These are phyloP conservation scores for Ceryle rudis DNA, from an alignment of 2,797 vertebrate species.

Conservation along the genomic window DNA sequence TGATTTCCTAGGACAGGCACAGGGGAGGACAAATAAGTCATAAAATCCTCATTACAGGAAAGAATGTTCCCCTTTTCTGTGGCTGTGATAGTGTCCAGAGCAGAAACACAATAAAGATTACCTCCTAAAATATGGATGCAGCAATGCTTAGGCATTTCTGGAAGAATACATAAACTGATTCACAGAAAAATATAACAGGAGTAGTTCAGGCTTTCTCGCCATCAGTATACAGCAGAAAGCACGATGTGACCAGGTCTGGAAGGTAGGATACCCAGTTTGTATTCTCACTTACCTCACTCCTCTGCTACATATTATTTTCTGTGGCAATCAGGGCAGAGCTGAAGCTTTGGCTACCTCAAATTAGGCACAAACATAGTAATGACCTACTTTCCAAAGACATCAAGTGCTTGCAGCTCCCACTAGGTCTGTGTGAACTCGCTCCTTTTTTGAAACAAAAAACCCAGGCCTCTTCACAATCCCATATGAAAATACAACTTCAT, in stretches of 20 bases:
- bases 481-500: neutral
- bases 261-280: neutral
- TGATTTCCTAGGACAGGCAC: neutral
- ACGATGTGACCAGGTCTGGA: neutral
- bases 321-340: neutral
- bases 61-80: neutral
- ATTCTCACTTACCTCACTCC: neutral
- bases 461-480: neutral
- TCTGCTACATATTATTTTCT: neutral
- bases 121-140: neutral
- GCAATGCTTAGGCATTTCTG: neutral
- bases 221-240: neutral
- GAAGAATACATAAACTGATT: neutral
- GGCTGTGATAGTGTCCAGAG: neutral
- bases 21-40: neutral
- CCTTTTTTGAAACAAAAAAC: constrained; percentile 6
- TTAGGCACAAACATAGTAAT: neutral
- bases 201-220: neutral
- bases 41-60: neutral
- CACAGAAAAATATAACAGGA: neutral
- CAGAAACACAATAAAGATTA: neutral
- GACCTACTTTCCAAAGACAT: constrained; percentile 48
- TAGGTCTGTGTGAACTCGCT: neutral
- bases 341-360: neutral
- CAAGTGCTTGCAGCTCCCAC: neutral